These are phyloP conservation scores for Thymelicus lineola DNA, from an alignment of 2,888 invertebrate genomes.

Conservation along the genomic window DNA sequence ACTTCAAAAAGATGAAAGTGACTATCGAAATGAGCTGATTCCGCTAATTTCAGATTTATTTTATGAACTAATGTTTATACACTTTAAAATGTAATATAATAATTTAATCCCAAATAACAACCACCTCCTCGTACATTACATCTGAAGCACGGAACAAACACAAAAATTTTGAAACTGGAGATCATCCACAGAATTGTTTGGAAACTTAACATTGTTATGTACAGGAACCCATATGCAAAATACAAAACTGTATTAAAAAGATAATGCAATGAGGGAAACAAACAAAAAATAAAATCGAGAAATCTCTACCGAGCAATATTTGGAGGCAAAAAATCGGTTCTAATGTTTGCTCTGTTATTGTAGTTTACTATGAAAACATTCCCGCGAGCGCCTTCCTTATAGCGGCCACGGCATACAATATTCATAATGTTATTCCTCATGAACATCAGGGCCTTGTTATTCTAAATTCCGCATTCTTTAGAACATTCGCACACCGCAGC, in stretches of 20 bases:
- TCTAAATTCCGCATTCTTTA: conserved; percentile 35
- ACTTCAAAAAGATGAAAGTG: no score
- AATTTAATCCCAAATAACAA: no score
- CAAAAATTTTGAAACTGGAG: no score
- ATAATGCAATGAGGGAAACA: background rate
- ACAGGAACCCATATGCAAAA: background rate
- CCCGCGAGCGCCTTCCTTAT: conserved; percentile 17
- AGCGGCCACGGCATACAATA: conserved; percentile 34
- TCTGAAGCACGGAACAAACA: no score
- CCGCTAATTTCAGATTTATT: no score
- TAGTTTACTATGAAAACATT: conserved; percentile 35
- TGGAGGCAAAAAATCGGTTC: conserved; percentile 32
- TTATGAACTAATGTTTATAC: no score
- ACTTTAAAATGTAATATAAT: no score
- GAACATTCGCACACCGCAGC: conserved; percentile 13
- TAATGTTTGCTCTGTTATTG: conserved; percentile 29
- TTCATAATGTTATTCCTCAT: conserved; percentile 35
- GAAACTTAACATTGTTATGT: background rate
- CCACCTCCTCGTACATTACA: no score
- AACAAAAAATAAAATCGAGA: conserved; percentile 20
- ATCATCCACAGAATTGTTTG: no score
- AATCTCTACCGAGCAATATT: conserved; percentile 19
- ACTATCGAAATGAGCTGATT: no score
- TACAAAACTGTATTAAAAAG: background rate
- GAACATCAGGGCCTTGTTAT: conserved; percentile 32